A percentile compares a stretch with the other conserved stretches of the same genome.
Conservation (phyloP, 1,140 invertebrate species). For the Dendrolimus punctatus region DNA sequence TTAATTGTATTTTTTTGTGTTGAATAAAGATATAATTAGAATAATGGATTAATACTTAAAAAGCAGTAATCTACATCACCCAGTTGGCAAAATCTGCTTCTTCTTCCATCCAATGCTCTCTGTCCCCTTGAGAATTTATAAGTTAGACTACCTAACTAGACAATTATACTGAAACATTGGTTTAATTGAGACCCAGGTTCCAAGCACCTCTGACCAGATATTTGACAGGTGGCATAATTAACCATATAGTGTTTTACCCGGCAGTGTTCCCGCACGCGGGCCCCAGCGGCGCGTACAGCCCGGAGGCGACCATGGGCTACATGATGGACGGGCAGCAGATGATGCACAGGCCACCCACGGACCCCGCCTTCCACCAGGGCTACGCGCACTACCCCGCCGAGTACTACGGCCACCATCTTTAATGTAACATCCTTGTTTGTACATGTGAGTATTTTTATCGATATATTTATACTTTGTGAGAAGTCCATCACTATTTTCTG, state of each 20-base stretch:
- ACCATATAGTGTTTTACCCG: slow-evolving; percentile 69
- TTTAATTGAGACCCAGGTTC: too few species aligned
- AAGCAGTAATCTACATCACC: too few species aligned
- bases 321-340: slow-evolving; percentile 97
- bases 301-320: slow-evolving; percentile 94
- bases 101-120: too few species aligned
- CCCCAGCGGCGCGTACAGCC: slow-evolving; percentile 95
- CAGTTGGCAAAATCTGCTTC: too few species aligned
- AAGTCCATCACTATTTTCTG: neutral
- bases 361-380: slow-evolving; percentile 91
- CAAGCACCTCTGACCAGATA: neutral
- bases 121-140: too few species aligned
- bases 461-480: neutral
- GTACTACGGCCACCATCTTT: slow-evolving; percentile 93
- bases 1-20: too few species aligned
- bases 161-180: too few species aligned
- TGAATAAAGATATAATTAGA: too few species aligned
- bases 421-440: slow-evolving; percentile 65
- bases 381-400: slow-evolving; percentile 91
- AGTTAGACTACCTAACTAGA: too few species aligned
- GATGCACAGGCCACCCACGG: slow-evolving; percentile 94
- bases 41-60: too few species aligned
- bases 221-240: slow-evolving; percentile 48
- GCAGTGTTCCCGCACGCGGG: slow-evolving; percentile 92
- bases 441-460: slow-evolving; percentile 51